phyloP scores from a whole-genome alignment of 2,888 invertebrate genomes.

The Agrenia bidenticulata region DNA sequence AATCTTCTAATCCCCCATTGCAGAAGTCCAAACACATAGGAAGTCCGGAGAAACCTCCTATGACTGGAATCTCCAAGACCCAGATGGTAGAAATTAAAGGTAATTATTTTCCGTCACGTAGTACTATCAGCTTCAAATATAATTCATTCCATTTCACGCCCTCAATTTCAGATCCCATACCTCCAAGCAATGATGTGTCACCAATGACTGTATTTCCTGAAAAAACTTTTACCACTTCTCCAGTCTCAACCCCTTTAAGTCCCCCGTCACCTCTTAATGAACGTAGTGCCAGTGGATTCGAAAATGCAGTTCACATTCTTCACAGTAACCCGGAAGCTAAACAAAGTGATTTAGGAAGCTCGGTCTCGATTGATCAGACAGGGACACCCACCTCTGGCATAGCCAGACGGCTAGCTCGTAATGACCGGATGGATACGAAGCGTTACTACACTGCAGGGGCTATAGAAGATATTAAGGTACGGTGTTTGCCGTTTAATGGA shows the following conservation, averaged over 20 bases:
- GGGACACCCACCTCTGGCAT: conserved; percentile 55
- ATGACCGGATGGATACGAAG: conserved; percentile 57
- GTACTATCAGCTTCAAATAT: too few species aligned
- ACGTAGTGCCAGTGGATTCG: background rate
- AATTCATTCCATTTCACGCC: background rate
- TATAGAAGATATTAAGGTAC: conserved; percentile 64
- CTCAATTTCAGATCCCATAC: conserved; percentile 30
- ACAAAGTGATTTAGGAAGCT: background rate
- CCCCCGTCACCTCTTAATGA: background rate
- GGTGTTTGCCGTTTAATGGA: background rate
- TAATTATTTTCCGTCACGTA: conserved; percentile 41
- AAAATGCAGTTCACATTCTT: conserved; percentile 31
- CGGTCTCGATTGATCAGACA: conserved; percentile 1
- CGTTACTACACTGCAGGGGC: conserved; percentile 68
- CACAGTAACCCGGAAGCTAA: conserved; percentile 40
- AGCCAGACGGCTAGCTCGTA: conserved; percentile 59
- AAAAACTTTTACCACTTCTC: conserved; percentile 18
- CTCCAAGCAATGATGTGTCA: conserved; percentile 49
- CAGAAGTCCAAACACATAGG: conserved; percentile 67
- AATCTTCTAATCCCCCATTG: conserved; percentile 68
- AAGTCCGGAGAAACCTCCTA: conserved; percentile 47
- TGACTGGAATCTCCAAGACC: conserved; percentile 55
- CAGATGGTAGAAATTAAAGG: conserved; percentile 61
- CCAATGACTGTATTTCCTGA: conserved; percentile 42
- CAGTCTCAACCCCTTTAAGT: conserved; percentile 18